These are phyloP conservation scores for Apodemia zela DNA, from an alignment of 2,888 invertebrate genomes.

Conservation along the genomic window DNA sequence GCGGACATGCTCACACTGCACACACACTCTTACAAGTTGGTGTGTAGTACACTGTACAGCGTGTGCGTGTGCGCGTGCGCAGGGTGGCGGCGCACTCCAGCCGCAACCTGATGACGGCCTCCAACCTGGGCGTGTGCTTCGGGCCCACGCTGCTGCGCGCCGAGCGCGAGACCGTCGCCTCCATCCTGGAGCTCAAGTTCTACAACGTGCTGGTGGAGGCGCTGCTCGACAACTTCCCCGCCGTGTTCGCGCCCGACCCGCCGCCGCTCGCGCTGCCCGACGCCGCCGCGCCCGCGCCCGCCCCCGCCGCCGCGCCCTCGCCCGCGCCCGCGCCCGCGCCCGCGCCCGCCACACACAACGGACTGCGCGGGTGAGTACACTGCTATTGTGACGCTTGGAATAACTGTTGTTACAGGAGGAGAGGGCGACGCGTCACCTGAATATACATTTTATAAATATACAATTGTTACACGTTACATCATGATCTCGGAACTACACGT, in stretches of 20 bases:
- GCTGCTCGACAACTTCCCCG: conserved; percentile 84
- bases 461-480: conserved; percentile 11
- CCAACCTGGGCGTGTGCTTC: conserved; percentile 98
- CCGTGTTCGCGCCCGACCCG: conserved; percentile 18
- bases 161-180: conserved; percentile 97
- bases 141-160: conserved; percentile 97
- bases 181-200: conserved; percentile 99
- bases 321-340: too few species aligned
- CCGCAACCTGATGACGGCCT: conserved; percentile 97
- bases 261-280: conserved; percentile 20
- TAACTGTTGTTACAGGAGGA: too few species aligned
- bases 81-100: conserved; percentile 87
- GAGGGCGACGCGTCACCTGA: too few species aligned
- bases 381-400: too few species aligned
- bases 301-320: neutral
- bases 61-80: conserved; percentile 28
- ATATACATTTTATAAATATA: conserved; percentile 18
- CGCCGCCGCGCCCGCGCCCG: too few species aligned
- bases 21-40: too few species aligned
- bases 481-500: too few species aligned
- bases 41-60: neutral
- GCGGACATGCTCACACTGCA: too few species aligned
- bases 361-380: conserved; percentile 41
- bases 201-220: conserved; percentile 99
- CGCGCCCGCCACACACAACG: conserved; percentile 33